Evolutionary conservation across 2,888 invertebrate species (phyloP).

Genomic region (Lasioglossum leucozonium): DNA sequence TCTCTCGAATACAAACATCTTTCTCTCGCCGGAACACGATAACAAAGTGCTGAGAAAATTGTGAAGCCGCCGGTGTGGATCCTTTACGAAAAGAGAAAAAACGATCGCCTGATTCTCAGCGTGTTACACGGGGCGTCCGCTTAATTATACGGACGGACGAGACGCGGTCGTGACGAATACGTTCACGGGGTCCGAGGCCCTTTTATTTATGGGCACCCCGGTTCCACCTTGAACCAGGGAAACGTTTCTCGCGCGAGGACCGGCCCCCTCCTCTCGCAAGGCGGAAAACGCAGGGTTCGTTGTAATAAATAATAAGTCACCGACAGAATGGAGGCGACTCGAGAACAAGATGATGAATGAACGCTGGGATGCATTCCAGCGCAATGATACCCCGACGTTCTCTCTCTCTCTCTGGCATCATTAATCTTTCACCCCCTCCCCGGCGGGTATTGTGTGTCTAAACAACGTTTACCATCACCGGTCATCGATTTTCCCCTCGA

Average conservation of each 20-base stretch:
- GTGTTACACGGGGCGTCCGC: neutral
- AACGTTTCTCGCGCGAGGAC: constrained; percentile 25
- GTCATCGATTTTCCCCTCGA: constrained; percentile 54
- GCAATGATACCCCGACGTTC: constrained; percentile 52
- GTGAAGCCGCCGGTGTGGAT: neutral
- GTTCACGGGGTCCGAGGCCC: neutral
- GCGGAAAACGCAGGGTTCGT: constrained; percentile 52
- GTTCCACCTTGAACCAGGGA: constrained; percentile 26
- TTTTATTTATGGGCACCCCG: constrained; percentile 42
- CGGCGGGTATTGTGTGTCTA: constrained; percentile 35
- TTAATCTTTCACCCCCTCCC: constrained; percentile 60
- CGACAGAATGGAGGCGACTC: constrained; percentile 54
- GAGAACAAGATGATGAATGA: constrained; percentile 64
- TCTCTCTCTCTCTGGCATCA: too few species aligned
- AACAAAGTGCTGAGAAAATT: neutral
- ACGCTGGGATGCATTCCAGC: constrained; percentile 52
- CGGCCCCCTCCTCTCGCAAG: constrained; percentile 23
- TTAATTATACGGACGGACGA: constrained; percentile 25
- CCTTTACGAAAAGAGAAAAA: neutral
- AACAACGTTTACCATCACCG: constrained; percentile 56
- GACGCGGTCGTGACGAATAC: constrained; percentile 29
- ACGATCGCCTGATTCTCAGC: neutral
- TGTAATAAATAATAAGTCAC: constrained; percentile 66
- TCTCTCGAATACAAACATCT: neutral
- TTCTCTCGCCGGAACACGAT: neutral